Conservation (phyloP, 2,113 vertebrate genomes). For the Falcunculus frontatus region DNA sequence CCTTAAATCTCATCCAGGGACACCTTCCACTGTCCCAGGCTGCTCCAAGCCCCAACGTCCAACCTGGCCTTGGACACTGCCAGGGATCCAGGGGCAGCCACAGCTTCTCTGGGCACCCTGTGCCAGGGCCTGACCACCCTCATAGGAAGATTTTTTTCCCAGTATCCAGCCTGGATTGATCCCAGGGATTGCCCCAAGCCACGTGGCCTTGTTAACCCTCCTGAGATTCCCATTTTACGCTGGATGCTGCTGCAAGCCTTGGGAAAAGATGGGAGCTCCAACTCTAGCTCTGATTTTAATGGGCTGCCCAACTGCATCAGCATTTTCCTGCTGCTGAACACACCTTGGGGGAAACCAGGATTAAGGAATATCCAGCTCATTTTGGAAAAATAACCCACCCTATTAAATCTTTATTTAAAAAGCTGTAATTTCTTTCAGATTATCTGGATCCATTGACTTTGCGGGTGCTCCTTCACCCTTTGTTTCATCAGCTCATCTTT, state of each 20-base stretch:
- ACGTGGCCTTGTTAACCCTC: neutral
- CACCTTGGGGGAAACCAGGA: neutral
- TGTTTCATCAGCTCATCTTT: neutral
- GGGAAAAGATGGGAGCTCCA: neutral
- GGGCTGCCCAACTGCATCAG: neutral
- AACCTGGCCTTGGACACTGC: fast-evolving
- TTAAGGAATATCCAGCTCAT: neutral
- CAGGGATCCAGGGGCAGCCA: neutral
- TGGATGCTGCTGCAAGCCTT: neutral
- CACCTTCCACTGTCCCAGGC: neutral
- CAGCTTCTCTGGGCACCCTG: neutral
- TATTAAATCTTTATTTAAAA: neutral
- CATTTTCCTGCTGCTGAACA: neutral
- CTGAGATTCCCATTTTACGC: neutral
- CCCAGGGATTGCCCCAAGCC: neutral
- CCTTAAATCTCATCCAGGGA: neutral
- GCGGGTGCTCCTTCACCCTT: neutral
- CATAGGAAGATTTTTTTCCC: neutral
- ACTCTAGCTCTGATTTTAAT: neutral
- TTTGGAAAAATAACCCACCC: neutral
- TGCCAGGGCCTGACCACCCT: neutral
- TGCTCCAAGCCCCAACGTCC: neutral
- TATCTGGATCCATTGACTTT: neutral
- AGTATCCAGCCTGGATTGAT: neutral
- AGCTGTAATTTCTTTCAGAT: neutral